These are phyloP conservation scores for Ridgeia piscesae DNA, from an alignment of 1,140 invertebrate species.

Conservation along the genomic window DNA sequence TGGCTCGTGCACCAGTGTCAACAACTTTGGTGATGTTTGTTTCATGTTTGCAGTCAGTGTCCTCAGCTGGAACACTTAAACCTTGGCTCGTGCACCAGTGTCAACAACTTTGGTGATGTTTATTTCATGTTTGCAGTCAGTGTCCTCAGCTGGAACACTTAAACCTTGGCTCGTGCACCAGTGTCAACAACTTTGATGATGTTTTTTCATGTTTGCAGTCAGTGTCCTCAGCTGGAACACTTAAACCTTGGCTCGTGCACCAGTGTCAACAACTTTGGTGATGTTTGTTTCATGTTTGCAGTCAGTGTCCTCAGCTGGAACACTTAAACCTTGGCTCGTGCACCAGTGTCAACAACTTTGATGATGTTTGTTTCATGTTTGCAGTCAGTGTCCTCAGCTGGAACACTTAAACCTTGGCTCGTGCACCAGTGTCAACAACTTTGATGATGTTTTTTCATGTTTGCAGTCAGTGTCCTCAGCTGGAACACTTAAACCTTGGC, in stretches of 20 bases:
- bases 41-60: constrained; percentile 49
- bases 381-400: constrained; percentile 46
- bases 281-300: too few species aligned
- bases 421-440: constrained; percentile 43
- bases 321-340: constrained; percentile 55
- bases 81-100: constrained; percentile 48
- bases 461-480: constrained; percentile 45
- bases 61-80: constrained; percentile 50
- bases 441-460: constrained; percentile 52
- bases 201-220: constrained; percentile 54
- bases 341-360: constrained; percentile 41
- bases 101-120: constrained; percentile 48
- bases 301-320: constrained; percentile 45
- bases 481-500: constrained; percentile 54
- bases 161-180: constrained; percentile 51
- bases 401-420: constrained; percentile 53
- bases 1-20: constrained; percentile 47
- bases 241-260: constrained; percentile 53
- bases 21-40: constrained; percentile 48
- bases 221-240: constrained; percentile 45
- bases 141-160: constrained; percentile 48
- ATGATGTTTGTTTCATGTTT: too few species aligned
- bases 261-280: constrained; percentile 44
- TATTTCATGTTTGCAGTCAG: constrained; percentile 48
- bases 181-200: constrained; percentile 45